Evolutionary conservation across 2,113 vertebrate genomes (phyloP).

Genomic region (Morphnarchus princeps): DNA sequence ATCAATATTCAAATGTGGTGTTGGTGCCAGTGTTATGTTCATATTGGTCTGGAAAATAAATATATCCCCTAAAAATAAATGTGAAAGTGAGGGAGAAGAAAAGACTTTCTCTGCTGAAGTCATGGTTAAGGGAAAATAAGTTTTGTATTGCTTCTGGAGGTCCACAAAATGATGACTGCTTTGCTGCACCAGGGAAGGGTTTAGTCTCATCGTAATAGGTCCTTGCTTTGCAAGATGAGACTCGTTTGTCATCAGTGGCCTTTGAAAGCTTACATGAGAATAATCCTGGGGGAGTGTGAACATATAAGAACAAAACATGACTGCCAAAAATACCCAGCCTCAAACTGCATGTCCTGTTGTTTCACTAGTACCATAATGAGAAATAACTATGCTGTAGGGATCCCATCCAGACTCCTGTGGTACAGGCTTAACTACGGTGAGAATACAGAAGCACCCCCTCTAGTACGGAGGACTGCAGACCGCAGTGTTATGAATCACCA

Average conservation of each 20-base stretch:
- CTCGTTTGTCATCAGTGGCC: neutral
- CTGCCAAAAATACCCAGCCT: conserved; percentile 32
- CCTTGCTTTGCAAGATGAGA: neutral
- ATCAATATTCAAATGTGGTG: neutral
- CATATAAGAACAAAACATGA: neutral
- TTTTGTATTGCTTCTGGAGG: neutral
- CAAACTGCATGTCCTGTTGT: neutral
- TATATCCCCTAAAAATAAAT: neutral
- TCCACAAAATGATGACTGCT: neutral
- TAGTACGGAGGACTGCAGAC: neutral
- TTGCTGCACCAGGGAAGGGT: neutral
- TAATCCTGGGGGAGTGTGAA: neutral
- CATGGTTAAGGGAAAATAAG: neutral
- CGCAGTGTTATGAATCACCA: neutral
- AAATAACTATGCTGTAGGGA: neutral
- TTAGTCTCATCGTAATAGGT: neutral
- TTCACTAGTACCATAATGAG: neutral
- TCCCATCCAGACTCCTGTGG: neutral
- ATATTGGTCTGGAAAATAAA: neutral
- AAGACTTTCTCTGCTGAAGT: neutral
- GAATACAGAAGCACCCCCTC: neutral
- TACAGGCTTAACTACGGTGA: neutral
- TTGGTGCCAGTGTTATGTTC: neutral
- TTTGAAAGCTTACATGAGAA: conserved; percentile 11
- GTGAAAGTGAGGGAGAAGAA: neutral